Evolutionary conservation across 1,140 invertebrate species (phyloP).

Genomic region (Ectropis grisescens): DNA sequence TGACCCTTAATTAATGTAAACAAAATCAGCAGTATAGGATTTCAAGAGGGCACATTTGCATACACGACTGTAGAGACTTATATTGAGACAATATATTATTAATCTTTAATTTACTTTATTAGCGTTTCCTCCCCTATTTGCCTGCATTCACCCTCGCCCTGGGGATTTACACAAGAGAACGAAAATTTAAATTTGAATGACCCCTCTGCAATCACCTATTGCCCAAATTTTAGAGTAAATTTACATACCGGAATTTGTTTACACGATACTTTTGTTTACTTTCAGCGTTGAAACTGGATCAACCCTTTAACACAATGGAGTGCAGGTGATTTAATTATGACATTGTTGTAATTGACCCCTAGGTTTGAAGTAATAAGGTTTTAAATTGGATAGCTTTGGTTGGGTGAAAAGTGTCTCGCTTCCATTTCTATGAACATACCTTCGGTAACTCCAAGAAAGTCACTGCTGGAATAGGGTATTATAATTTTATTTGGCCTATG

Average conservation of each 20-base stretch:
- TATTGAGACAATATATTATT: constrained; percentile 67
- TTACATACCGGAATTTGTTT: constrained; percentile 1
- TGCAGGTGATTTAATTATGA: too few relatives aligned
- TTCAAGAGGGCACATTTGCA: constrained; percentile 51
- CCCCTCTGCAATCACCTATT: constrained; percentile 34
- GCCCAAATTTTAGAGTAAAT: constrained; percentile 23
- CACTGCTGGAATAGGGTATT: too few relatives aligned
- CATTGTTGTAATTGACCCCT: too few relatives aligned
- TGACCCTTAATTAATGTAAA: constrained; percentile 23
- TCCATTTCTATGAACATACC: too few relatives aligned
- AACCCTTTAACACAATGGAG: too few relatives aligned
- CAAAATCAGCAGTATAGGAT: constrained; percentile 36
- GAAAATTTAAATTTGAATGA: constrained; percentile 67
- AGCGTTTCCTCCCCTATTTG: constrained; percentile 42
- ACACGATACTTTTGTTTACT: too few relatives aligned
- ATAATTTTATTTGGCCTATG: too few relatives aligned
- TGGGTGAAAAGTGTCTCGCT: too few relatives aligned
- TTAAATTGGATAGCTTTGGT: too few relatives aligned
- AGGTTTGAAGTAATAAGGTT: too few relatives aligned
- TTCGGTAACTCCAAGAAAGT: too few relatives aligned
- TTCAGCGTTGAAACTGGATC: too few relatives aligned
- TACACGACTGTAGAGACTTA: constrained; percentile 45
- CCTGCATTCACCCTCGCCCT: constrained; percentile 28
- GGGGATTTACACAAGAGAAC: constrained; percentile 46
- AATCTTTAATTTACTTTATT: constrained; percentile 70